A percentile compares a stretch with the other conserved stretches of the same genome.
Conservation (phyloP, 92 coral and sea anemone species). For the Paramuricea clavata region DNA sequence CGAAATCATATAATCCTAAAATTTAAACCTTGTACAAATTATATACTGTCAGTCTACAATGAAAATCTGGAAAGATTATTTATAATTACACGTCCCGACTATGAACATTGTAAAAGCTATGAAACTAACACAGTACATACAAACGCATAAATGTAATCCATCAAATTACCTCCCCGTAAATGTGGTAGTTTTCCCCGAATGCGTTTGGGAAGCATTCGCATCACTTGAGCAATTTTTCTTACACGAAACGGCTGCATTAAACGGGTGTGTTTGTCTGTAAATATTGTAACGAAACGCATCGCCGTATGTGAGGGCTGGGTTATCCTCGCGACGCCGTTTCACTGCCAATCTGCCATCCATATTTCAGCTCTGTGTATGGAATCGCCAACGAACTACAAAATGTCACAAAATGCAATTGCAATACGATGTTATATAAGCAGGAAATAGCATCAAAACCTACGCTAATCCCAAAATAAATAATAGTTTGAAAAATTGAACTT, state of each 20-base stretch:
- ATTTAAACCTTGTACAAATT: too few relatives aligned
- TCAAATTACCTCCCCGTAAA: constrained; percentile 27
- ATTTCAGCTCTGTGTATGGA: not conserved
- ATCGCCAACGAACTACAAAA: not conserved
- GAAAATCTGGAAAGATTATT: not conserved
- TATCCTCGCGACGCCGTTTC: constrained; percentile 1
- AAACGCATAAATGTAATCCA: not conserved
- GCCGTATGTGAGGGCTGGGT: not conserved
- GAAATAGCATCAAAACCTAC: not conserved
- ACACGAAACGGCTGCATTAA: constrained; percentile 1
- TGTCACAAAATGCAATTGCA: not conserved
- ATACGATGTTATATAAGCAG: not conserved
- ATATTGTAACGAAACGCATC: not conserved
- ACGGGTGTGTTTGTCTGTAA: constrained; percentile 28
- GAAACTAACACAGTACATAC: not conserved
- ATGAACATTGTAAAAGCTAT: too few relatives aligned
- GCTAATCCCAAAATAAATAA: not conserved
- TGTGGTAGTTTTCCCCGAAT: not conserved
- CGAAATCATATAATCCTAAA: too few relatives aligned
- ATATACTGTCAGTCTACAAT: not conserved
- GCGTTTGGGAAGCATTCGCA: not conserved
- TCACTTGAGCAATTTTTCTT: not conserved
- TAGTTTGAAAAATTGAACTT: not conserved
- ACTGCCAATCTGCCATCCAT: constrained; percentile 8
- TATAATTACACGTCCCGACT: too few relatives aligned